Evolutionary conservation across 2,797 vertebrate species (phyloP).

Genomic region (Bucorvus abyssinicus): DNA sequence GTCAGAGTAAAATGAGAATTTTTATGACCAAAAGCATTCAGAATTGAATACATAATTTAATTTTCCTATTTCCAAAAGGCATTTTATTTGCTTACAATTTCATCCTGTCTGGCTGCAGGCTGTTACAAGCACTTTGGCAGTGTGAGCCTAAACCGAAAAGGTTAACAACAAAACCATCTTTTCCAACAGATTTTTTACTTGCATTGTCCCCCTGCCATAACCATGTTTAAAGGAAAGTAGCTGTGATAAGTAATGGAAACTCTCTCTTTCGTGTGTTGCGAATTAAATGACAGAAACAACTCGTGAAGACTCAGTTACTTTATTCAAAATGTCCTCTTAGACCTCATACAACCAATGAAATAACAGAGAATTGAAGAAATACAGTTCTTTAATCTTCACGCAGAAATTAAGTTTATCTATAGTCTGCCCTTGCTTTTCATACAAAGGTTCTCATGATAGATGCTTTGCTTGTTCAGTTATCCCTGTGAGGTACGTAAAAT

Average conservation of each 20-base stretch:
- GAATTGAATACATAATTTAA: background rate
- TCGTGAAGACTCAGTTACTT: conserved; percentile 17
- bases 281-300: conserved; percentile 42
- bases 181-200: background rate
- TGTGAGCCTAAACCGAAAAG: background rate
- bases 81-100: background rate
- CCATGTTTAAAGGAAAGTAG: background rate
- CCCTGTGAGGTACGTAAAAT: background rate
- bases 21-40: background rate
- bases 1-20: background rate
- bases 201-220: background rate
- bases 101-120: background rate
- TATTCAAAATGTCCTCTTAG: conserved; percentile 38
- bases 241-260: background rate
- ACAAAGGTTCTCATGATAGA: background rate
- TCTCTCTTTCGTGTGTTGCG: background rate
- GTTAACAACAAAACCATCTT: background rate
- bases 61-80: background rate
- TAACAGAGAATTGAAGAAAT: background rate
- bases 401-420: background rate
- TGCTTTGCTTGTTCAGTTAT: background rate
- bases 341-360: background rate
- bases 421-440: background rate
- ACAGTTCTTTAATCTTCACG: conserved; percentile 5
- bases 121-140: background rate